phyloP scores from a whole-genome alignment of 2,797 vertebrate species.

The Mycteria americana region DNA sequence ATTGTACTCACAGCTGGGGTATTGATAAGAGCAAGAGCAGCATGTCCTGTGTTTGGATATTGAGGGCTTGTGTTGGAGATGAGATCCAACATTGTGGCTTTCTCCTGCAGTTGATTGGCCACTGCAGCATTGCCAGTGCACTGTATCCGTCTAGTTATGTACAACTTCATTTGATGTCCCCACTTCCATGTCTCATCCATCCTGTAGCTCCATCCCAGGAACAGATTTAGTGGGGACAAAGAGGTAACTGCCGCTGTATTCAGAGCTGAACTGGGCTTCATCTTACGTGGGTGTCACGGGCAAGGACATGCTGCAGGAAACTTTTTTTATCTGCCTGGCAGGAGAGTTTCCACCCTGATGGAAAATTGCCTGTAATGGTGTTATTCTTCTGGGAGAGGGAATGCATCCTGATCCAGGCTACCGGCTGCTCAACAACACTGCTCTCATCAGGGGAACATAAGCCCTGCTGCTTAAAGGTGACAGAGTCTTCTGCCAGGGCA shows the following conservation, averaged over 20 bases:
- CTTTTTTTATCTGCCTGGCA: background rate
- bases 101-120: background rate
- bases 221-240: background rate
- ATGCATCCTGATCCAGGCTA: background rate
- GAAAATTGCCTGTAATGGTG: background rate
- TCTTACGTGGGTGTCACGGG: fast-evolving
- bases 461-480: background rate
- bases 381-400: background rate
- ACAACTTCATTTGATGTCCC: background rate
- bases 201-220: background rate
- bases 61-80: background rate
- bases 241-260: background rate
- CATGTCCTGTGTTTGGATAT: background rate
- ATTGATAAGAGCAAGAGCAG: background rate
- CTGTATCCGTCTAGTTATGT: background rate
- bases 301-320: background rate
- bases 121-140: background rate
- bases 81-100: background rate
- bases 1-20: background rate
- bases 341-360: background rate
- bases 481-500: background rate
- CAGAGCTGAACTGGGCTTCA: background rate
- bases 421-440: background rate
- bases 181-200: background rate
- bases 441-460: background rate